These are phyloP conservation scores for Cyphomyrus plagiostoma DNA, from an alignment of 2,113 vertebrate genomes.

Conservation along the genomic window DNA sequence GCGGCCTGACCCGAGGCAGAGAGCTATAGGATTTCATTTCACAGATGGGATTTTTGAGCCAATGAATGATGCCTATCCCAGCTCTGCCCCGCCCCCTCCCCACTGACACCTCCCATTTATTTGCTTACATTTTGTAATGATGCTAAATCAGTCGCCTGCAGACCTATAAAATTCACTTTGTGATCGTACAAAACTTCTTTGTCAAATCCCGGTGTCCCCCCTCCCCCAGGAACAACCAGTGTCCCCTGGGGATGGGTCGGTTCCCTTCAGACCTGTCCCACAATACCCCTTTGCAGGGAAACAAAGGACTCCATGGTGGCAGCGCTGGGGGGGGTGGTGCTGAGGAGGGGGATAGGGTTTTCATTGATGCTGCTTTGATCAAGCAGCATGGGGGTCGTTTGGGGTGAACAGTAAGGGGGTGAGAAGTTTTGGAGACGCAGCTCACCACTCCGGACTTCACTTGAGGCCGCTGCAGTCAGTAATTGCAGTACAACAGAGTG, in stretches of 20 bases:
- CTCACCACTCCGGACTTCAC: not conserved
- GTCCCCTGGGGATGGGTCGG: not conserved
- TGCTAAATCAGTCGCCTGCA: not conserved
- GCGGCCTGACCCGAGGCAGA: not conserved
- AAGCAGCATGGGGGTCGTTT: not conserved
- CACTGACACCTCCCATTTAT: not conserved
- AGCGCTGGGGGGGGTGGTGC: not conserved
- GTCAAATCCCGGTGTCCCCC: not conserved
- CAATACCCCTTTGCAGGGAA: not conserved
- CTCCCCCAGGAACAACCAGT: not conserved
- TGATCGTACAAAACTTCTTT: not conserved
- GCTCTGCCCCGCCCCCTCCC: not conserved
- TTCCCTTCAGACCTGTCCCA: not conserved
- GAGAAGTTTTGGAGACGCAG: not conserved
- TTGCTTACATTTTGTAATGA: not conserved
- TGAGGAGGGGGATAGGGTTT: not conserved
- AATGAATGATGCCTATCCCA: not conserved
- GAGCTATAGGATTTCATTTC: not conserved
- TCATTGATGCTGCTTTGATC: not conserved
- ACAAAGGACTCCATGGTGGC: not conserved
- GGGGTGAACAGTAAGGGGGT: not conserved
- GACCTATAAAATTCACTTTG: not conserved
- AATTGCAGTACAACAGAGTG: not conserved
- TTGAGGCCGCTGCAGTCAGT: not conserved
- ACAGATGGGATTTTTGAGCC: constrained; percentile 17